A percentile compares a stretch with the other conserved stretches of the same genome.
Evolutionary conservation across 2,797 vertebrate species (phyloP).

Genomic region (Enteromius argenteus): DNA sequence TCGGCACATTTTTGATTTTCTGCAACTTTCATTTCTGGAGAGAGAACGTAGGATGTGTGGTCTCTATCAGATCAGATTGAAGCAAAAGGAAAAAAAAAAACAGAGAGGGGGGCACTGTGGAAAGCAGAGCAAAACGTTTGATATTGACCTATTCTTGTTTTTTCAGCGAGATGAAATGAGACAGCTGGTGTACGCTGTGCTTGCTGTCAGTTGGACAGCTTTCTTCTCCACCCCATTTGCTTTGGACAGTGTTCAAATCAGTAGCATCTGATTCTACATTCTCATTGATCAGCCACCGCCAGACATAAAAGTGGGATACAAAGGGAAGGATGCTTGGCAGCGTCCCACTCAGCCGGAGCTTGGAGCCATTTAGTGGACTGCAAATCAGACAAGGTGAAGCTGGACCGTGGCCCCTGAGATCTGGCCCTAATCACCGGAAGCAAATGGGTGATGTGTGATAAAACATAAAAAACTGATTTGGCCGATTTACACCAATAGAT

Average conservation of each 20-base stretch:
- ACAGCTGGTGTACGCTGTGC: conserved; percentile 48
- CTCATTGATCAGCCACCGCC: conserved; percentile 49
- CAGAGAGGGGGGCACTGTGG: background rate
- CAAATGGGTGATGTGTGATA: conserved; percentile 32
- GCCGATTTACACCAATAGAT: background rate
- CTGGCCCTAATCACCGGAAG: background rate
- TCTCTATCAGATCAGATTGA: conserved; percentile 38
- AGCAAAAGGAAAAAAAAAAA: conserved; percentile 13
- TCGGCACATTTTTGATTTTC: conserved; percentile 29
- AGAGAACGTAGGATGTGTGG: conserved; percentile 28
- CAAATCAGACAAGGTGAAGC: conserved; percentile 43
- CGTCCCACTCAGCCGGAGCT: conserved; percentile 39
- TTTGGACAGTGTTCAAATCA: conserved; percentile 53
- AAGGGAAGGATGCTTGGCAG: conserved; percentile 46
- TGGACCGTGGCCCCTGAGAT: conserved; percentile 9
- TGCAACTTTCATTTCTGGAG: conserved; percentile 47
- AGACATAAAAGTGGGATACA: conserved; percentile 51
- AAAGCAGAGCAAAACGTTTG: conserved; percentile 46
- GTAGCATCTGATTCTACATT: conserved; percentile 50
- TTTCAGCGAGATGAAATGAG: conserved; percentile 39
- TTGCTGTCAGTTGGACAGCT: conserved; percentile 39
- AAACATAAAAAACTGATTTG: conserved; percentile 28
- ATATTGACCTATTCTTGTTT: conserved; percentile 34
- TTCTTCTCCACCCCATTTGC: conserved; percentile 36
- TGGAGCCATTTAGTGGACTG: conserved; percentile 32